Base-by-base conservation (phyloP, 1,140 invertebrate species). In the Neodiprion pinetum region DNA sequence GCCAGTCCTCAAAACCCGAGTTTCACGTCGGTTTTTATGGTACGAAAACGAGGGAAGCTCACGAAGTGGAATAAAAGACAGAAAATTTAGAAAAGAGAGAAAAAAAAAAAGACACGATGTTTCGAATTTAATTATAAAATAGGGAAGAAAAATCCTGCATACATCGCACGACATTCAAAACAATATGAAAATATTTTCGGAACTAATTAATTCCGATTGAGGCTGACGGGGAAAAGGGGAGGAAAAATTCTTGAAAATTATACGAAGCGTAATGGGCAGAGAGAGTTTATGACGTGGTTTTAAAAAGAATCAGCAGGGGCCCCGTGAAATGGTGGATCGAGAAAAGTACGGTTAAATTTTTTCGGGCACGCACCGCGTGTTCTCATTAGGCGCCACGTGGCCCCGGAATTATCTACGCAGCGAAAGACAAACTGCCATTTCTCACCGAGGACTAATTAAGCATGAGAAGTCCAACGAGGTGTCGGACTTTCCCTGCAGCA, bases 321-420 rank as follows among this genome's bases (percentile, higher is more conserved):
- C 53, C 53, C 4, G 11, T 17, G 28, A 40, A 40, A 5, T 40
- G 28, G 28, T 40, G 28, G 53, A 61, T 17, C 53, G 53, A 17
- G n/a, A 40, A 40, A 17, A 9, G 5, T 61, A 17, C 11, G 11
- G n/a, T 12, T 12, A 61, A 61, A 61, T 14, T 61, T 40, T 40
- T 61, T 61, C 53, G 69, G 66, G 77, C 71, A 50, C 73, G 67
- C 72, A 75, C 74, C 72, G 77, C 21, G 75, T 65, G 76, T 76
- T 79, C 82, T 83, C 84, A 81, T 84, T 84, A 83, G 81, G 79
- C 83, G 82, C 82, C 84, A 84, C 84, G 84, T 84, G 84, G 83
- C 84, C 77, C 72, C 73, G 78, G 83, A 85, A 85, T 85, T 85
- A 85, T 84, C 83, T 80, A 78, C 76, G 74, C 78, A 74, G 76